These are phyloP conservation scores for Rambutsinella grinnellia DNA, from an alignment of 2,888 invertebrate species.

Conservation along the genomic window DNA sequence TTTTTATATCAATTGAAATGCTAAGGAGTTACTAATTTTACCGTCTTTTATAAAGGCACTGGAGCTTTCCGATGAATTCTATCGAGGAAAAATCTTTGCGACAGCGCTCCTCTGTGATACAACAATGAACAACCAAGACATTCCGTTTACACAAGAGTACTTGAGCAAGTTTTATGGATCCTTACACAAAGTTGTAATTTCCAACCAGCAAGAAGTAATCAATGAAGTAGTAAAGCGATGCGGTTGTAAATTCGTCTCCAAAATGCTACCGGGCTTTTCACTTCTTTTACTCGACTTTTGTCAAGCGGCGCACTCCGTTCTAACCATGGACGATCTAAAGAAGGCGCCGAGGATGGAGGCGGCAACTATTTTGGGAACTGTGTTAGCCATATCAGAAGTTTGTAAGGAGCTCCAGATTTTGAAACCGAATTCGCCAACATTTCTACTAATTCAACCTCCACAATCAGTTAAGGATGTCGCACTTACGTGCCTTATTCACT, in stretches of 20 bases:
- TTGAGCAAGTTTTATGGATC: conserved; percentile 89
- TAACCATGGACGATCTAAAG: conserved; percentile 83
- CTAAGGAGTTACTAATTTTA: too few species aligned
- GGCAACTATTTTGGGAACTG: conserved; percentile 87
- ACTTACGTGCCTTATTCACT: conserved; percentile 86
- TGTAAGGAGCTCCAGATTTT: conserved; percentile 78
- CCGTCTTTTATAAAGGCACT: conserved; percentile 73
- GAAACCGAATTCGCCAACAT: conserved; percentile 76
- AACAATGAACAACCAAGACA: conserved; percentile 85
- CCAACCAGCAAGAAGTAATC: conserved; percentile 78
- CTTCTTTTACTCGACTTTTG: conserved; percentile 89
- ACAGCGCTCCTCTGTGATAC: conserved; percentile 85
- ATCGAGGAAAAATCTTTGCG: conserved; percentile 86
- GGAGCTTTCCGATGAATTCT: conserved; percentile 80
- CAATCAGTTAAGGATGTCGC: conserved; percentile 78
- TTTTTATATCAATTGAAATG: too few species aligned
- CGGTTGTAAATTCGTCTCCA: conserved; percentile 87
- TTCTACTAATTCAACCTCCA: conserved; percentile 68
- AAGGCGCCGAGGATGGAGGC: conserved; percentile 88
- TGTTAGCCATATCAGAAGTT: conserved; percentile 84
- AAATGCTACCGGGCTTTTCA: conserved; percentile 90
- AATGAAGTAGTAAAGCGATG: conserved; percentile 83
- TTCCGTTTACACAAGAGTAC: conserved; percentile 78
- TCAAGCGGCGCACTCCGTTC: conserved; percentile 88
- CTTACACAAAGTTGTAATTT: conserved; percentile 78